A percentile compares a stretch with the other conserved stretches of the same genome.
phyloP scores from a whole-genome alignment of 2,888 invertebrate genomes.

The Mythimna pallens region DNA sequence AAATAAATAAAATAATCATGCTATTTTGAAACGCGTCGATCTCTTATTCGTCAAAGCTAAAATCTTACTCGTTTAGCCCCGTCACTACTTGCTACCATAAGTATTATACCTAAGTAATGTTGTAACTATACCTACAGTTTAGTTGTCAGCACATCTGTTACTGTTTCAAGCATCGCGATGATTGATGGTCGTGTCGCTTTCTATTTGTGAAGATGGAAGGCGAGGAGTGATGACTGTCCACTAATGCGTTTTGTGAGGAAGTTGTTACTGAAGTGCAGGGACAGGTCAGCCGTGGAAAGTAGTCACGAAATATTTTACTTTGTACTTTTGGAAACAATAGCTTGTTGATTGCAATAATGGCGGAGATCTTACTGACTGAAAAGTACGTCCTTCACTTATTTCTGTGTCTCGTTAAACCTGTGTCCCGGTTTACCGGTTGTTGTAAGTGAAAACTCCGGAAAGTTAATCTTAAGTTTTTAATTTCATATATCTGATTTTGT shows the following conservation, averaged over 20 bases:
- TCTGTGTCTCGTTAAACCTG: neutral
- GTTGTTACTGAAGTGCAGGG: constrained; percentile 18
- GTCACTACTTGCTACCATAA: constrained; percentile 16
- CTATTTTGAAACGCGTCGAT: neutral
- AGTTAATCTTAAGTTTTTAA: too few species aligned
- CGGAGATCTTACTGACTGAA: neutral
- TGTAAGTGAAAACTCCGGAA: too few species aligned
- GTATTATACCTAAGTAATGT: constrained; percentile 13
- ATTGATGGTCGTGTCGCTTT: constrained; percentile 62
- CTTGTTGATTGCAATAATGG: neutral
- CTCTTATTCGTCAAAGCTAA: neutral
- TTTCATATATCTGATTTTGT: too few species aligned
- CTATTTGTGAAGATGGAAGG: constrained; percentile 55
- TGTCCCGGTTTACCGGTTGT: too few species aligned
- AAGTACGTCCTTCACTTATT: neutral
- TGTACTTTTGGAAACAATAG: neutral
- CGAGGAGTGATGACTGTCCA: constrained; percentile 40
- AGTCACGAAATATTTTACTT: neutral
- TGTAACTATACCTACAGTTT: constrained; percentile 5
- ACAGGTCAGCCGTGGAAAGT: neutral
- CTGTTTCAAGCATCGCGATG: constrained; percentile 43
- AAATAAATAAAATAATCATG: neutral
- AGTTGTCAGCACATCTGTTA: constrained; percentile 28
- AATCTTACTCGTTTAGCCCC: neutral
- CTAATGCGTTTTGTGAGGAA: constrained; percentile 54